Conservation (phyloP, 2,113 vertebrate genomes). For the Barbus barbus region DNA sequence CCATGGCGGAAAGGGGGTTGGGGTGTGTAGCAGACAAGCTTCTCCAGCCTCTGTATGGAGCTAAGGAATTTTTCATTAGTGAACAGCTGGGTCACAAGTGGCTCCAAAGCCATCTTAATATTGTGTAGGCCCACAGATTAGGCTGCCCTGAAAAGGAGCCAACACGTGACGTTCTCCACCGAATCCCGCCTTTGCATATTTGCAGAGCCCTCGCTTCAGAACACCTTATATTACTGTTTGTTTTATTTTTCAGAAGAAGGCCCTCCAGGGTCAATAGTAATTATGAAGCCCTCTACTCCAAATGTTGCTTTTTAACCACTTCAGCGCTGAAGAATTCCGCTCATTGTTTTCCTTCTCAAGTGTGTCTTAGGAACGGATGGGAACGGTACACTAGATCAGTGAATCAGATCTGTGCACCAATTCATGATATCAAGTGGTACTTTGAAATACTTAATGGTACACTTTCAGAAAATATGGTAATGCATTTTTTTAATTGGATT, state of each 20-base stretch:
- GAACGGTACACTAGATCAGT: slow-evolving; percentile 28
- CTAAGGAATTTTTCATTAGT: slow-evolving; percentile 99
- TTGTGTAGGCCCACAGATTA: slow-evolving; percentile 84
- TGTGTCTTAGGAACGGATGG: slow-evolving; percentile 1
- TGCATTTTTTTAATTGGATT: background rate
- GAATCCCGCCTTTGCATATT: slow-evolving; percentile 88
- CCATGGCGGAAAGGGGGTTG: slow-evolving; percentile 66
- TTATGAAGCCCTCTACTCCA: slow-evolving; percentile 74
- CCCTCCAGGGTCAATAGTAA: slow-evolving; percentile 79
- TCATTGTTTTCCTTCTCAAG: slow-evolving; percentile 63
- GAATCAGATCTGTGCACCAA: background rate
- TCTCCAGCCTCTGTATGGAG: slow-evolving; percentile 85
- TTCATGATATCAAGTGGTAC: background rate
- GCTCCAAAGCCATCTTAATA: slow-evolving; percentile 95
- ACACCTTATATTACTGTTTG: slow-evolving; percentile 83
- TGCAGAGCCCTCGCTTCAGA: slow-evolving; percentile 85
- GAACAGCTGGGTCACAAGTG: slow-evolving; percentile 96
- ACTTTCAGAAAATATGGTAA: background rate
- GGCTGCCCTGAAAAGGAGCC: slow-evolving; percentile 75
- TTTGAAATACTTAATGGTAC: background rate
- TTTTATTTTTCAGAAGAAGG: slow-evolving; percentile 77
- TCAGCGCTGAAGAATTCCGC: slow-evolving; percentile 59
- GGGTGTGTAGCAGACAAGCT: slow-evolving; percentile 69
- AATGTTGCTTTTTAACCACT: slow-evolving; percentile 79
- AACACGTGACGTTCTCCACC: slow-evolving; percentile 82